Base-by-base conservation (phyloP, 30 jellyfish, hydroid and myxozoan species). In the Aurelia coerulea region DNA sequence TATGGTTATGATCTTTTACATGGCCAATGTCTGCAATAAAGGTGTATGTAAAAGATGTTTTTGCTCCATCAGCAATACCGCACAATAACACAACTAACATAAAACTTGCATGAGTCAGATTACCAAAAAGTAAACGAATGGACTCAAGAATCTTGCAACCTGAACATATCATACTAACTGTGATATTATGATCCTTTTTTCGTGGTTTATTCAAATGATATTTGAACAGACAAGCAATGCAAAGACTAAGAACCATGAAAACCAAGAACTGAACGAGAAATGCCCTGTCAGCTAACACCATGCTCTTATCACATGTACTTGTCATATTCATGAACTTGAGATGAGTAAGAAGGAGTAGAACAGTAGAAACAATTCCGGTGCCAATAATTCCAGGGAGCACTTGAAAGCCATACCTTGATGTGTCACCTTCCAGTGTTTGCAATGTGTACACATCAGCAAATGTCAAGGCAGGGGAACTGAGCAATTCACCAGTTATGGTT, bases 391-490 rank as follows among this genome's bases (percentile, higher is more conserved):
- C 98, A 31, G 98, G 96, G 13, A 92, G 74, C 13, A 92, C 54
- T 72, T 92, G 98, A 14, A 67, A 76, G 33, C 98, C 98, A 53
- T 76, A 83, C 14, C 62, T 31, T 39, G 42, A 71, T 5, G 88
- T 65, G 19, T 74, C 74, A 58, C 59, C 92, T 5, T 86, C 97
- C 5, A 92, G 87, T 50, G 93, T 73, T 65, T 87, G 98, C 84
- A 92, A 50, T 1, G 95, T 81, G 84, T 92, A 92, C 42, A 92
- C 90, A 76, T 92, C 98, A 19, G 98, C 96, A 85, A 92, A 92
- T 19, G 98, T 92, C 60, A 68, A 75, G 14, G 95, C 96, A 29
- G 98, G 98, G 13, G 98, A 92, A 60, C 97, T 95, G 72, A 92
- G 58, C 41, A 92, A 69, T 65, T 92, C 98, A n/a, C 98, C 98